A percentile compares a stretch with the other conserved stretches of the same genome.
These are phyloP conservation scores for Dione vanillae DNA, from an alignment of 2,888 invertebrate genomes.

Conservation along the genomic window DNA sequence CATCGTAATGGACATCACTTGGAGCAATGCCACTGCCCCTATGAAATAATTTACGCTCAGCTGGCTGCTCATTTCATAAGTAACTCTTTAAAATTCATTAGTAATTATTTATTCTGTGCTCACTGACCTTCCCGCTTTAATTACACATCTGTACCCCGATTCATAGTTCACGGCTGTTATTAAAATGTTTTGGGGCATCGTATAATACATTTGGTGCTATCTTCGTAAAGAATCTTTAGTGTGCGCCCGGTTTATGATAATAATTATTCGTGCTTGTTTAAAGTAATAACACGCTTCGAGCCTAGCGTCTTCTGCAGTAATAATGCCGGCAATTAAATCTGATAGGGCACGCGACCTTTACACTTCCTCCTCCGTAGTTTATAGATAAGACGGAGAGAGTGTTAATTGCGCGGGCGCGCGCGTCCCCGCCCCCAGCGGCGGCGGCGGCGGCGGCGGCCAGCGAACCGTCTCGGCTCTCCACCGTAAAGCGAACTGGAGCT, in stretches of 20 bases:
- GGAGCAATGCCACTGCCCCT: constrained; percentile 75
- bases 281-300: constrained; percentile 77
- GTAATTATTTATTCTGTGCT: constrained; percentile 77
- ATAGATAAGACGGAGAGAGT: constrained; percentile 65
- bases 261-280: constrained; percentile 72
- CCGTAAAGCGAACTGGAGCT: constrained; percentile 80
- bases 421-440: constrained; percentile 58
- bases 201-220: constrained; percentile 73
- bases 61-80: constrained; percentile 77
- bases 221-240: constrained; percentile 62
- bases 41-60: constrained; percentile 80
- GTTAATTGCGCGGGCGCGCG: constrained; percentile 65
- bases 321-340: constrained; percentile 79
- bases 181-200: constrained; percentile 72
- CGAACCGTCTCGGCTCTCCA: constrained; percentile 76
- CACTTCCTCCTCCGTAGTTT: constrained; percentile 67
- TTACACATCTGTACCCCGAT: constrained; percentile 69
- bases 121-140: constrained; percentile 82
- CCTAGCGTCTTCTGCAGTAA: constrained; percentile 69
- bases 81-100: constrained; percentile 75
- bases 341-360: constrained; percentile 80
- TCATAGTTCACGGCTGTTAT: constrained; percentile 83
- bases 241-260: constrained; percentile 72
- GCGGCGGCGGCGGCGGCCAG: constrained; percentile 60
- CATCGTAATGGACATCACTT: constrained; percentile 66